phyloP scores from a whole-genome alignment of 1,140 invertebrate genomes.

The Theocolax elegans region DNA sequence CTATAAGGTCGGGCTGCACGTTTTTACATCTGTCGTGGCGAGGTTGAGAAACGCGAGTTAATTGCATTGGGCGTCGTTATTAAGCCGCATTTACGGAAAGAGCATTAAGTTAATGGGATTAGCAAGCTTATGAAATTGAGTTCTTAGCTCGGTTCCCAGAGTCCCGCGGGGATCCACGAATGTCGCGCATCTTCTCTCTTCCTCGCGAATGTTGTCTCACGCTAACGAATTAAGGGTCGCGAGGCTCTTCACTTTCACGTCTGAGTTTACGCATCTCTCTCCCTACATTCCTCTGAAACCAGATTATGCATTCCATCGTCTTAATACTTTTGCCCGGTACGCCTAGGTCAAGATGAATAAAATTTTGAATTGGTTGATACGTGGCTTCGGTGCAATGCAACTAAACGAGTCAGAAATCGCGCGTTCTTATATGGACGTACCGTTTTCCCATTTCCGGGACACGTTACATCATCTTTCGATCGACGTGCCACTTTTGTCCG shows the following conservation, averaged over 20 bases:
- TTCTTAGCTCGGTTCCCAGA: conserved; percentile 31
- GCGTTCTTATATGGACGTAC: background rate
- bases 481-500: no score
- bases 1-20: no score
- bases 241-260: conserved; percentile 9
- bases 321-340: conserved; percentile 33
- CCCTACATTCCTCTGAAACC: background rate
- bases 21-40: background rate
- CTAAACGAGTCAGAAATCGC: no score
- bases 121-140: conserved; percentile 40
- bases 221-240: conserved; percentile 33
- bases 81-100: conserved; percentile 43
- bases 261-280: background rate
- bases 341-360: conserved; percentile 5
- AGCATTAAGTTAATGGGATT: conserved; percentile 40
- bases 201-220: background rate
- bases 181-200: background rate
- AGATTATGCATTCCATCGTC: conserved; percentile 36
- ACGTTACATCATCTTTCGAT: no score
- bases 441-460: no score
- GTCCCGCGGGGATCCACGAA: background rate
- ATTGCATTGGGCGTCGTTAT: conserved; percentile 39
- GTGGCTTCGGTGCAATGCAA: background rate
- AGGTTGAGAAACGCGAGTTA: conserved; percentile 22
- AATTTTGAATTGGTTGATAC: conserved; percentile 32